These are phyloP conservation scores for Campylomormyrus numenius DNA, from an alignment of 2,113 vertebrate genomes.

Conservation along the genomic window DNA sequence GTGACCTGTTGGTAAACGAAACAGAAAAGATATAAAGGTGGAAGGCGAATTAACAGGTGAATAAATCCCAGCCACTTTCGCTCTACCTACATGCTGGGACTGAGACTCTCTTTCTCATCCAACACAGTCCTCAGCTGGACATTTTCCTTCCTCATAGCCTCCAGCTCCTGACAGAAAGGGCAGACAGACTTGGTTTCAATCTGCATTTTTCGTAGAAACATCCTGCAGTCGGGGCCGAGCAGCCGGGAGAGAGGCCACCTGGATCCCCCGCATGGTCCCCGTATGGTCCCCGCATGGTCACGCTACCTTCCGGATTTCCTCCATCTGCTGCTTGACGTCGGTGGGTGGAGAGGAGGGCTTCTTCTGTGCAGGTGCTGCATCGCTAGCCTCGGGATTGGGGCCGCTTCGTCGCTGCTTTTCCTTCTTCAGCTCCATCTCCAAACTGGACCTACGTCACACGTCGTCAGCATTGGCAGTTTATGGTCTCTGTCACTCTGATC, in stretches of 20 bases:
- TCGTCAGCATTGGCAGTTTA: background rate
- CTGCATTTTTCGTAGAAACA: background rate
- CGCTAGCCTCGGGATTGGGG: constrained; percentile 17
- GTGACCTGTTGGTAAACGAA: constrained; percentile 43
- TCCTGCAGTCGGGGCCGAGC: background rate
- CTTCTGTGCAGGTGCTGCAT: constrained; percentile 35
- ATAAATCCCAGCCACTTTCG: background rate
- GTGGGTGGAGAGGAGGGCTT: constrained; percentile 39
- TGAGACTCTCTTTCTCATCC: constrained; percentile 55
- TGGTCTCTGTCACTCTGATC: background rate
- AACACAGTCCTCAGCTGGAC: constrained; percentile 32
- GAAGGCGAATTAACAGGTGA: background rate
- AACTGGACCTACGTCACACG: constrained; percentile 54
- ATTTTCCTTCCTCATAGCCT: constrained; percentile 54
- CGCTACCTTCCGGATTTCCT: constrained; percentile 55
- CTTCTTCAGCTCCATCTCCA: constrained; percentile 73
- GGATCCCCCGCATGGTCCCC: background rate
- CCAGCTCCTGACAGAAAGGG: constrained; percentile 36
- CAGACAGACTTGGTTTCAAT: background rate
- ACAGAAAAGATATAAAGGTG: background rate
- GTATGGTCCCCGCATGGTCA: background rate
- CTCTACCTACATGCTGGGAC: constrained; percentile 50
- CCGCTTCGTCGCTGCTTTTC: constrained; percentile 61
- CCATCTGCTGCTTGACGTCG: constrained; percentile 40
- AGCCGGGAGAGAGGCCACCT: background rate